Base-by-base conservation (phyloP, 1,140 invertebrate species). In the Philopotamus ludificatus region DNA sequence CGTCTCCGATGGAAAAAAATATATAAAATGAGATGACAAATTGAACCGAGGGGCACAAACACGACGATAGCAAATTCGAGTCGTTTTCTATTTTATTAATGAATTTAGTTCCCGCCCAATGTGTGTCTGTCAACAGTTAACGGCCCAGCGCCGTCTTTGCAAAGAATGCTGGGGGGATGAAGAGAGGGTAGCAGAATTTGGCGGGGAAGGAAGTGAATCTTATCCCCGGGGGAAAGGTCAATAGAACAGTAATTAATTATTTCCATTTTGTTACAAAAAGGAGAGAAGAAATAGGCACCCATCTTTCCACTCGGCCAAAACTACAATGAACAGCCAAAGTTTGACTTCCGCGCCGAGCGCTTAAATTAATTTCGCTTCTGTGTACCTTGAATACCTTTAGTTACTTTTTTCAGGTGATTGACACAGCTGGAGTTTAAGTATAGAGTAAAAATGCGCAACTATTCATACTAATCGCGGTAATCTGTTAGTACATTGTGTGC, bases 181-280 rank as follows among this genome's bases (percentile, higher is more conserved):
- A 23, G 28, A n/a, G 50, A 1, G 47, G 28, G 41, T 41, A 18
- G 34, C 15, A 25, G 53, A 25, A 34, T 21, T 8, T n/a, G 25
- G 50, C 25, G 26, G n/a, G 34, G 51, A 64, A 63, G 49, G 59
- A 44, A 65, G 62, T 62, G 63, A 60, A 61, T 67, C 61, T 66
- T 63, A 66, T 64, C 65, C 59, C 65, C 25, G 58, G 60, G 45
- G 55, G 54, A 61, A 70, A 70, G 68, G 68, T 70, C 68, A 70
- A 70, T 70, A 70, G 68, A 70, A 70, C 64, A 70, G 65, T 65
- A 70, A 70, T 70, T 70, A 70, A 70, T 70, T 70, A 70, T 70
- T 70, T 63, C 55, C 61, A 66, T 63, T 67, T 67, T 67, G 65
- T 57, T 63, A 39, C 39, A 59, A 70, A 65, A 63, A 68, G 15